Evolutionary conservation across 1,140 invertebrate genomes (phyloP).

Genomic region (Nymphalis io): DNA sequence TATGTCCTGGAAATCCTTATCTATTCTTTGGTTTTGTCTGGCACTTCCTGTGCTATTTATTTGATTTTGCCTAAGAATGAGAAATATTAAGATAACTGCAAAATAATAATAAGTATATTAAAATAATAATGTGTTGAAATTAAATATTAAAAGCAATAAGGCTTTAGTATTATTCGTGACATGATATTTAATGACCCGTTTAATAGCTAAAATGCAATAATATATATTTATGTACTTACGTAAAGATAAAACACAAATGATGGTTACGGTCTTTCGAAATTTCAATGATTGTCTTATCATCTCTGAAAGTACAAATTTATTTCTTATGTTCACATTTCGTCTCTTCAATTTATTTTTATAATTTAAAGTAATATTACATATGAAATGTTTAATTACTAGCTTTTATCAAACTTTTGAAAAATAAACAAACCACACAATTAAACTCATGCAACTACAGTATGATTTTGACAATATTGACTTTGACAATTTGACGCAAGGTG

Average conservation of each 20-base stretch:
- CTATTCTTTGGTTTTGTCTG: constrained; percentile 49
- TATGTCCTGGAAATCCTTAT: constrained; percentile 51
- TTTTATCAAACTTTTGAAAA: not conserved
- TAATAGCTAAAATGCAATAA: constrained; percentile 26
- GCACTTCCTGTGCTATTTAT: constrained; percentile 44
- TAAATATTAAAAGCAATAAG: constrained; percentile 8
- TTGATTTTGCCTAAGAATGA: constrained; percentile 61
- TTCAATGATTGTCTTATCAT: constrained; percentile 75
- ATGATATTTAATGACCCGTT: constrained; percentile 5
- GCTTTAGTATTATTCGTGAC: not conserved
- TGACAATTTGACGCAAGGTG: not conserved
- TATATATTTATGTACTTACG: constrained; percentile 52
- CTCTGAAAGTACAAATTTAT: constrained; percentile 52
- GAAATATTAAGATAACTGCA: constrained; percentile 66
- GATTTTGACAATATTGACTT: constrained; percentile 22
- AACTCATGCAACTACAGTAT: not conserved
- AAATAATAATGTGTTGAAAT: constrained; percentile 11
- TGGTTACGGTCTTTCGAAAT: constrained; percentile 68
- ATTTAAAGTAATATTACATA: not conserved
- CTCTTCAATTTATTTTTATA: not conserved
- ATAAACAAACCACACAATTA: constrained; percentile 7
- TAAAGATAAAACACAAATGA: constrained; percentile 58
- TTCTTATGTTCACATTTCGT: constrained; percentile 55
- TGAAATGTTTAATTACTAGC: not conserved
- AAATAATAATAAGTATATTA: constrained; percentile 40